phyloP scores from a whole-genome alignment of 2,113 vertebrate species.

The Oncorhynchus masou region DNA sequence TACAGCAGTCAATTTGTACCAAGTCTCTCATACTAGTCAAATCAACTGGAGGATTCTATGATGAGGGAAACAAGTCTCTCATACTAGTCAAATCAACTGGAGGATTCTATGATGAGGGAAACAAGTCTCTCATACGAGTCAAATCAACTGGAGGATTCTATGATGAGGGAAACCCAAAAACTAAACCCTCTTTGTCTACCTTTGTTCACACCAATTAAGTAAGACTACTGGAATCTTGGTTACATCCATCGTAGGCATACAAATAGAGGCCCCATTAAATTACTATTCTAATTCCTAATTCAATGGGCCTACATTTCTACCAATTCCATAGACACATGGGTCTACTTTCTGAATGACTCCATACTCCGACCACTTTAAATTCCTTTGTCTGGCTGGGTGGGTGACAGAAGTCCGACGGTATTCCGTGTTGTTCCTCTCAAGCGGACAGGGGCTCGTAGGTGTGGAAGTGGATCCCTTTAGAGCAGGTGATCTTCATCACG shows the following conservation, averaged over 20 bases:
- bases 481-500: conserved; percentile 94
- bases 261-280: too few species aligned
- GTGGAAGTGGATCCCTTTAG: conserved; percentile 94
- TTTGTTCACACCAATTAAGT: background rate
- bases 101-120: too few species aligned
- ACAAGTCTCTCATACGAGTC: background rate
- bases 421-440: conserved; percentile 23
- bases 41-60: too few species aligned
- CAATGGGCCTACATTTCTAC: background rate
- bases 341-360: background rate
- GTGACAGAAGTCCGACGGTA: background rate
- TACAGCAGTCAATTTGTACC: background rate
- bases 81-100: too few species aligned
- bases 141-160: background rate
- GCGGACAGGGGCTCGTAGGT: conserved; percentile 79
- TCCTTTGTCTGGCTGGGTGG: too few species aligned
- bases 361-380: background rate
- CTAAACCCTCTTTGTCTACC: background rate
- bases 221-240: background rate
- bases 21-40: background rate
- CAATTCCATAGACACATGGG: background rate
- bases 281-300: background rate
- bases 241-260: background rate
- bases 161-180: background rate
- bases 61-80: too few species aligned